These are phyloP conservation scores for Pinna nobilis DNA, from an alignment of 1,140 invertebrate species.

Conservation along the genomic window DNA sequence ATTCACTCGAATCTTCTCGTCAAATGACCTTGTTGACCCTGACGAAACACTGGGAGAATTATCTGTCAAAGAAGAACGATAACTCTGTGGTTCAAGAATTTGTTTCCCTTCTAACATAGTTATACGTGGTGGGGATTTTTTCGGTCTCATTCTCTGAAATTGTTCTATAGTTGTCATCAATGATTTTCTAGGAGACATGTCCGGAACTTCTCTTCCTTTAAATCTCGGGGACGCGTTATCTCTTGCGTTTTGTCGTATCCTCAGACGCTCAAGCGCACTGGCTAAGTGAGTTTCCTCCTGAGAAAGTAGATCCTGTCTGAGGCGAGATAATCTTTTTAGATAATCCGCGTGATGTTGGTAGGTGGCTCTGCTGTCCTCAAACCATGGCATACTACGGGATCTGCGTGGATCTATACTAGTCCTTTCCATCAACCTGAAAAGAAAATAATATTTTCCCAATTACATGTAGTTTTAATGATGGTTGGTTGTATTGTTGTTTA, in stretches of 20 bases:
- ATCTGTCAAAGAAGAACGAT: background rate
- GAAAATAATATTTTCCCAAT: background rate
- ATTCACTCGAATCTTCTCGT: slow-evolving; percentile 57
- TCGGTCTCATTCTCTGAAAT: slow-evolving; percentile 61
- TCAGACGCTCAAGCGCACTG: slow-evolving; percentile 62
- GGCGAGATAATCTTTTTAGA: slow-evolving; percentile 57
- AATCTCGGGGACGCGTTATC: slow-evolving; percentile 5
- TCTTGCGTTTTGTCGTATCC: slow-evolving; percentile 36
- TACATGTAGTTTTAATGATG: no score
- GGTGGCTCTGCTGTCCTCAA: slow-evolving; percentile 41
- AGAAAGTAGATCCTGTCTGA: slow-evolving; percentile 58
- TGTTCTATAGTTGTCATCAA: slow-evolving; percentile 63
- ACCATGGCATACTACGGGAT: slow-evolving; percentile 46
- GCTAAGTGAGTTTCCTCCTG: slow-evolving; percentile 64
- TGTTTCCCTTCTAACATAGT: slow-evolving; percentile 63
- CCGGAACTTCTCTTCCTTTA: slow-evolving; percentile 14
- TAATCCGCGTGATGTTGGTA: slow-evolving; percentile 62
- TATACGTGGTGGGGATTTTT: slow-evolving; percentile 52
- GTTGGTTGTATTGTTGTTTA: no score
- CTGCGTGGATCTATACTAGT: slow-evolving; percentile 46
- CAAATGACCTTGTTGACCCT: slow-evolving; percentile 26
- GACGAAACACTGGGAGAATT: slow-evolving; percentile 19
- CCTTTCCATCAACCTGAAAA: slow-evolving; percentile 61
- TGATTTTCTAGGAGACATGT: slow-evolving; percentile 22
- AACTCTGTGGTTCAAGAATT: slow-evolving; percentile 50